A percentile compares a stretch with the other conserved stretches of the same genome.
Evolutionary conservation across 2,888 invertebrate genomes (phyloP).

Genomic region (Lissonota sp.): DNA sequence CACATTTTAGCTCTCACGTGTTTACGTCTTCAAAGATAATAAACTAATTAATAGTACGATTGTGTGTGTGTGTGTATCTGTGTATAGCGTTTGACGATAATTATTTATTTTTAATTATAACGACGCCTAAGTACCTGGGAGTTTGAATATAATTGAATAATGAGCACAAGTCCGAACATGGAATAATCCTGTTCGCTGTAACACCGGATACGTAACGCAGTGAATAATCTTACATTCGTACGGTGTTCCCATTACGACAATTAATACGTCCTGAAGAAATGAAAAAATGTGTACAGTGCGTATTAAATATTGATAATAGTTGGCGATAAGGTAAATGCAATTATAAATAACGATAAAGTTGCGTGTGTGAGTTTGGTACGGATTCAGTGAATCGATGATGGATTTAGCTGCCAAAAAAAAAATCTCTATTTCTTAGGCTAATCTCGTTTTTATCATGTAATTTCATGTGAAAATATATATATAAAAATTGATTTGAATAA

Average conservation of each 20-base stretch:
- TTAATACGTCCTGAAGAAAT: constrained; percentile 15
- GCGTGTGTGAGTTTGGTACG: neutral
- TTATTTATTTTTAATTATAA: constrained; percentile 61
- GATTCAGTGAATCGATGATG: neutral
- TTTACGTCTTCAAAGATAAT: constrained; percentile 43
- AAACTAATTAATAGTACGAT: constrained; percentile 37
- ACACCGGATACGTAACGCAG: constrained; percentile 23
- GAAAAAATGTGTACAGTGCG: neutral
- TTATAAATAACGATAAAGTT: constrained; percentile 9
- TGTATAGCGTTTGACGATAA: constrained; percentile 32
- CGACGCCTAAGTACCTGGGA: constrained; percentile 57
- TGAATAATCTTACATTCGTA: constrained; percentile 13
- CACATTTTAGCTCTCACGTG: constrained; percentile 32
- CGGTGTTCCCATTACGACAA: constrained; percentile 16
- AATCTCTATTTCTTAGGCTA: neutral
- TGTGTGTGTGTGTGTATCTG: constrained; percentile 22
- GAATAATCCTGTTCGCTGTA: constrained; percentile 24
- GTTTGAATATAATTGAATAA: constrained; percentile 38
- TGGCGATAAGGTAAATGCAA: neutral
- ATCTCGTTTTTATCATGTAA: constrained; percentile 14
- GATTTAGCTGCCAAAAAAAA: constrained; percentile 12
- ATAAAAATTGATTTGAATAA: too few species aligned
- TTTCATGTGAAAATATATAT: neutral
- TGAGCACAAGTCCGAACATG: constrained; percentile 26
- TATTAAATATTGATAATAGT: constrained; percentile 23